Percentiles rank a stretch among this genome's conserved stretches.
Conservation (phyloP, 2,113 vertebrate genomes). For the Xiphias gladius region DNA sequence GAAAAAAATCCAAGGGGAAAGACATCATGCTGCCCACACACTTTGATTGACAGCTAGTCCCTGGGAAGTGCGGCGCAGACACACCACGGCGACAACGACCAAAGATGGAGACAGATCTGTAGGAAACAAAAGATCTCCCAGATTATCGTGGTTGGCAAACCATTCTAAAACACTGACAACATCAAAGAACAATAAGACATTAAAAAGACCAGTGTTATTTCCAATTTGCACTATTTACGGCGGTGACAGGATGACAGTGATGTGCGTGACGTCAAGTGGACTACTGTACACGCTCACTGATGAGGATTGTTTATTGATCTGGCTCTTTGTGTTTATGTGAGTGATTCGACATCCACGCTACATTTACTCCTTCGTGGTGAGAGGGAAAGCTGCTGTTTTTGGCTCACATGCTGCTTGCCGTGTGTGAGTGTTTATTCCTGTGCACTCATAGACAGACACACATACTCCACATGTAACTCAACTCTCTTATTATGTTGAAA, state of each 20-base stretch:
- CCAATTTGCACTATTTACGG: slow-evolving; percentile 35
- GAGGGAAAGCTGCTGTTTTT: slow-evolving; percentile 80
- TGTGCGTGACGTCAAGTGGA: slow-evolving; percentile 51
- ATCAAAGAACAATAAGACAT: slow-evolving; percentile 18
- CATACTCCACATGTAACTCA: slow-evolving; percentile 66
- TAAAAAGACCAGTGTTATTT: slow-evolving; percentile 28
- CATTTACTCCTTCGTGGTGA: slow-evolving; percentile 71
- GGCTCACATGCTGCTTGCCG: slow-evolving; percentile 60
- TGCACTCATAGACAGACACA: slow-evolving; percentile 11
- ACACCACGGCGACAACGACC: slow-evolving; percentile 17
- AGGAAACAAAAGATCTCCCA: slow-evolving; percentile 42
- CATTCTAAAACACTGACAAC: slow-evolving; percentile 15
- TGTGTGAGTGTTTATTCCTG: slow-evolving; percentile 53
- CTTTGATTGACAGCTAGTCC: slow-evolving; percentile 62
- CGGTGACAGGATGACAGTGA: slow-evolving; percentile 24
- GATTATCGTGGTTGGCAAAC: not conserved
- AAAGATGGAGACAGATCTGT: slow-evolving; percentile 38
- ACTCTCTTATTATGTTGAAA: slow-evolving; percentile 83
- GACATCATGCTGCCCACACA: slow-evolving; percentile 48
- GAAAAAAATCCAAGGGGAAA: slow-evolving; percentile 26
- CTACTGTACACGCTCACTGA: slow-evolving; percentile 44
- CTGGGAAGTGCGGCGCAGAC: slow-evolving; percentile 53
- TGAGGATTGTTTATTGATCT: slow-evolving; percentile 78
- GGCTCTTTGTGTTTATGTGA: slow-evolving; percentile 74
- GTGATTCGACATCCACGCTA: slow-evolving; percentile 66